Base-by-base conservation (phyloP, 2,113 vertebrate genomes). In the Amblyopsis rosae region DNA sequence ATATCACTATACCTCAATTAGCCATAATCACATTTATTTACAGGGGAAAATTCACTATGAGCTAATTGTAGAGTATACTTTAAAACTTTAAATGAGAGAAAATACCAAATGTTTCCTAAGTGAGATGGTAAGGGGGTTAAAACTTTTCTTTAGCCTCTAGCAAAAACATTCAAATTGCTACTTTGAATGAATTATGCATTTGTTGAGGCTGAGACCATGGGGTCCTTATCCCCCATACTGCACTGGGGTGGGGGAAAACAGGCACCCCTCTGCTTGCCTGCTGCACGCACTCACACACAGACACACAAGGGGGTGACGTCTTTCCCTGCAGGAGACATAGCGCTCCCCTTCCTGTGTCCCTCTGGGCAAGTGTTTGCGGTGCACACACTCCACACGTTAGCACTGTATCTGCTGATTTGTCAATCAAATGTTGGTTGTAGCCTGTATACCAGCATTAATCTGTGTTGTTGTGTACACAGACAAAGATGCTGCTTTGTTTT, bases 111-210 rank as follows among this genome's bases (percentile, higher is more conserved):
- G 26, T 26, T 2, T 26, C 2, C 26, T 26, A 92, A n/a, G 51
- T n/a, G 6, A 8, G 12, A 26, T 17, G 49, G 46, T 48, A 56
- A 1, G 10, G 4, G 15, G n/a, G 53, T 50, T 76, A 41, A 8
- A 41, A 41, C n/a, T 83, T 75, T 85, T 93, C 94, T 92, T 91
- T 94, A 71, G 92, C 95, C 82, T 90, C 92, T 91, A 95, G 95
- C 95, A 94, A 96, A 69, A 96, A 97, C 94, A 96, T 94, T 92
- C 94, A 95, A 96, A 97, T 96, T 96, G 94, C 95, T 96, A 94
- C 94, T 96, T 95, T 93, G 89, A 93, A 98, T 98, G 96, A 97
- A 98, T 98, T 95, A 98, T 97, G 95, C 95, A 98, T 97, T 90
- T 94, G 92, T 86, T 88, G 89, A 94, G 93, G 93, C 94, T 96